Evolutionary conservation across 1,140 invertebrate genomes (phyloP), one percentile per base, ranked within the genome.

Genomic region (Doryteuthis pealeii): DNA sequence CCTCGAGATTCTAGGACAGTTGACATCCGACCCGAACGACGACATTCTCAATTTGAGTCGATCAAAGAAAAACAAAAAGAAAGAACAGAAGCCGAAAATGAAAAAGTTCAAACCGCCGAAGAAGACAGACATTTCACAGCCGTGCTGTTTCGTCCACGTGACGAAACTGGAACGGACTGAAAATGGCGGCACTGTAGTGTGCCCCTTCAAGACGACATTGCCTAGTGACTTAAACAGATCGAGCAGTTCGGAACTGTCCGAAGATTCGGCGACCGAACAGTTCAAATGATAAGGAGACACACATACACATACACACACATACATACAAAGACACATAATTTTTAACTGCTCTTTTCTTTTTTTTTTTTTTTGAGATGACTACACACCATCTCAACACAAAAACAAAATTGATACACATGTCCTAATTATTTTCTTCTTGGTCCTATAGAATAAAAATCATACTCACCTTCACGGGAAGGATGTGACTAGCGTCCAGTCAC

Each of bases 111-210:
- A 85, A 67, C 86, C 92, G 71, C 93, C 94, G 5, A 91, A 92
- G 31, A 95, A 95, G 84, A 91, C 90, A 68, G 93, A 95, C 84
- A 96, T 96, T 77, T 95, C 94, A 18, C 91, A 93, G 80, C 94
- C 94, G 0, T 95, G 94, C 84, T 93, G 93, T 81, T 96, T 96
- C 86, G 92, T 94, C 73, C 94, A 96, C 83, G 91, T 96, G 67
- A 95, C 93, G 33, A 93, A 91, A 76, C 91, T 96, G 15, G 93
- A 94, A 74, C 89, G 90, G 26, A 90, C 90, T 0, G 73, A 79
- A 22, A 58, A 78, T 58, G 75, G 76, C n/a, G 22, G 65, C 2
- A 69, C 6, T 15, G 32, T 35, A 10, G 31, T 6, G 26, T 69
- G 30, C 14, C 35, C 65, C 54, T 40, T 18, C 26, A 62, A 62